phyloP scores from a whole-genome alignment of 30 jellyfish, hydroid and myxozoan genomes.

The Hydractinia echinata region DNA sequence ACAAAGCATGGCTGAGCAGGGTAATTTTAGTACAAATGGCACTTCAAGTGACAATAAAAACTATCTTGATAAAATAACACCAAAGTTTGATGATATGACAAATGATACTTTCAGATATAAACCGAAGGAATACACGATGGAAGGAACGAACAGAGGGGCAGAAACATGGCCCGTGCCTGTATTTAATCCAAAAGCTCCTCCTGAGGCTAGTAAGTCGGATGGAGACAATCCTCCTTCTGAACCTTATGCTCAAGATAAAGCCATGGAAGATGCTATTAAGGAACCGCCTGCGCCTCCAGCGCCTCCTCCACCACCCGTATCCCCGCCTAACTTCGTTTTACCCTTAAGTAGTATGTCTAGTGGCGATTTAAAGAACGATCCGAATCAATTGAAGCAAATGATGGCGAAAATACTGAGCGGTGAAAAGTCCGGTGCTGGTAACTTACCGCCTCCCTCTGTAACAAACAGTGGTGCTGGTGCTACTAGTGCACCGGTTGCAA shows the following conservation, averaged over 20 bases:
- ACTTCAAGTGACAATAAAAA: not conserved
- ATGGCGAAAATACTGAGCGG: constrained; percentile 2
- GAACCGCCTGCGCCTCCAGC: constrained; percentile 41
- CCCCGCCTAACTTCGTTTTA: not conserved
- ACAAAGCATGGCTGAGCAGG: not conserved
- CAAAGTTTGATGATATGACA: not conserved
- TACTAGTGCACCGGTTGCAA: not conserved
- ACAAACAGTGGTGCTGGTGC: not conserved
- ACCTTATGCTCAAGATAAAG: constrained; percentile 22
- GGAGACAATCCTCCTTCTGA: not conserved
- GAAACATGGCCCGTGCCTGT: constrained; percentile 18
- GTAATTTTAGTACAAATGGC: not conserved
- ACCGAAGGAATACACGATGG: not conserved
- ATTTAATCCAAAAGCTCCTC: not conserved
- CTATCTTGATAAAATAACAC: not conserved
- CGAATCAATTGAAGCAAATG: constrained; percentile 6
- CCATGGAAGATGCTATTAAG: constrained; percentile 23
- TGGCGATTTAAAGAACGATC: not conserved
- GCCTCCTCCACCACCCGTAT: constrained; percentile 38
- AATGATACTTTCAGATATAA: not conserved
- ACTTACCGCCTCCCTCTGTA: constrained; percentile 26
- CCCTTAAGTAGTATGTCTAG: not conserved
- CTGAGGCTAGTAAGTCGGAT: not conserved
- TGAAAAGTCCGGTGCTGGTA: constrained; percentile 12
- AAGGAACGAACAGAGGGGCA: not conserved